Percentiles rank a stretch among this genome's conserved stretches.
Evolutionary conservation across 2,113 vertebrate genomes (phyloP).

Genomic region (Cyanoramphus novaezelandiae): DNA sequence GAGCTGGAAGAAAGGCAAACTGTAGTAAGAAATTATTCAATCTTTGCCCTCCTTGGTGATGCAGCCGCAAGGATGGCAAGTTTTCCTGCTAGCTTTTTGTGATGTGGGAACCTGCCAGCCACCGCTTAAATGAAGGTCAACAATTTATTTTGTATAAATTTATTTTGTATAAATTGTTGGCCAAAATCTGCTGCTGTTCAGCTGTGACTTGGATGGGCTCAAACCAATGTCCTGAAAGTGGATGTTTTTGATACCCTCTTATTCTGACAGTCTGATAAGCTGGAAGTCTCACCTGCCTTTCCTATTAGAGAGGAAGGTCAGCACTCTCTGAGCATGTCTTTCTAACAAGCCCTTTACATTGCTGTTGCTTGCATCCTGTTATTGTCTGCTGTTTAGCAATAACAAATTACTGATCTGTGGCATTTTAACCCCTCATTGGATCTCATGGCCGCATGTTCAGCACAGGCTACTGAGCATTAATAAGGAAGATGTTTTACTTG

Average conservation of each 20-base stretch:
- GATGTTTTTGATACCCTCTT: background rate
- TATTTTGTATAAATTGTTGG: background rate
- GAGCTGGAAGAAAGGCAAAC: constrained; percentile 15
- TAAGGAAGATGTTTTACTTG: background rate
- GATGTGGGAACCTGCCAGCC: background rate
- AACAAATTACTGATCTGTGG: background rate
- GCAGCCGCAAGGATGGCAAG: background rate
- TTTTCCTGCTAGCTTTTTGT: background rate
- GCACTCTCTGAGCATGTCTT: background rate
- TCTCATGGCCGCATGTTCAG: background rate
- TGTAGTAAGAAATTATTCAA: constrained; percentile 9
- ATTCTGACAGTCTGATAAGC: background rate
- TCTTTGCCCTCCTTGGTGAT: background rate
- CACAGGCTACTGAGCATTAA: background rate
- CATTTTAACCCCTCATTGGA: background rate
- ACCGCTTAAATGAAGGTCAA: background rate
- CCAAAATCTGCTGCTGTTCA: background rate
- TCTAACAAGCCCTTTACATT: background rate
- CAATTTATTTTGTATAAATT: background rate
- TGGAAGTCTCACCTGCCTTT: background rate
- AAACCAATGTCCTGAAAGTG: background rate
- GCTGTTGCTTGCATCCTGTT: background rate
- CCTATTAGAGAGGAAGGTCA: background rate
- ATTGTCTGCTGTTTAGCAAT: background rate
- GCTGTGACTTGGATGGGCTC: background rate